Evolutionary conservation across 2,888 invertebrate genomes (phyloP).

Genomic region (Agriotes lineatus): DNA sequence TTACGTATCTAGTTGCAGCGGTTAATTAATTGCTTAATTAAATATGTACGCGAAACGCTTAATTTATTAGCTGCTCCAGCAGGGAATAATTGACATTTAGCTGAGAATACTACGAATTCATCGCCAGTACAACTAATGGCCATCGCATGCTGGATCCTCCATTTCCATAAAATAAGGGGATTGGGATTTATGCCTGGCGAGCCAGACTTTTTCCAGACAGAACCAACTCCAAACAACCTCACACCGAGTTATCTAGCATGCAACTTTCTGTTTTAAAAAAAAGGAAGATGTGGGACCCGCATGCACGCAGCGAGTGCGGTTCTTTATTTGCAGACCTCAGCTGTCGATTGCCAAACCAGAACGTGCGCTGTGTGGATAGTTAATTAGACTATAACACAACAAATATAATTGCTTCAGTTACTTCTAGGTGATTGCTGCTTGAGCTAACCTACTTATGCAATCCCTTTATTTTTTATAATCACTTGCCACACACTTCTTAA

Average conservation of each 20-base stretch:
- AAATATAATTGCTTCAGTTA: conserved; percentile 6
- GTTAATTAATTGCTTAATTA: conserved; percentile 16
- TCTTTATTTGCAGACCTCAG: neutral
- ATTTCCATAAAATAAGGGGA: too few relatives aligned
- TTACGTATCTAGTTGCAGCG: conserved; percentile 9
- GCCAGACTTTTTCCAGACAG: too few relatives aligned
- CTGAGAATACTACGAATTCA: neutral
- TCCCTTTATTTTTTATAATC: too few relatives aligned
- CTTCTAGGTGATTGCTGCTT: too few relatives aligned
- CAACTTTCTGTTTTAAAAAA: neutral
- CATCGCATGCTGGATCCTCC: too few relatives aligned
- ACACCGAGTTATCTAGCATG: too few relatives aligned
- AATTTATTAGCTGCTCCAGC: neutral
- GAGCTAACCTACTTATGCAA: too few relatives aligned
- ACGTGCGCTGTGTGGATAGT: neutral
- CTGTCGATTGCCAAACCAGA: neutral
- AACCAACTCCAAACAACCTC: too few relatives aligned
- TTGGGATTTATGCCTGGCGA: too few relatives aligned
- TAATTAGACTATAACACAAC: conserved; percentile 8
- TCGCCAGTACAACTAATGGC: neutral
- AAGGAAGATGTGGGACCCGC: conserved; percentile 1
- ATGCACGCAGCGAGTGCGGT: neutral
- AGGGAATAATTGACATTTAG: neutral
- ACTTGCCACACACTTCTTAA: too few relatives aligned
- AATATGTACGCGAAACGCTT: neutral